Evolutionary conservation across 2,113 vertebrate genomes (phyloP).

Genomic region (Tinamus guttatus): DNA sequence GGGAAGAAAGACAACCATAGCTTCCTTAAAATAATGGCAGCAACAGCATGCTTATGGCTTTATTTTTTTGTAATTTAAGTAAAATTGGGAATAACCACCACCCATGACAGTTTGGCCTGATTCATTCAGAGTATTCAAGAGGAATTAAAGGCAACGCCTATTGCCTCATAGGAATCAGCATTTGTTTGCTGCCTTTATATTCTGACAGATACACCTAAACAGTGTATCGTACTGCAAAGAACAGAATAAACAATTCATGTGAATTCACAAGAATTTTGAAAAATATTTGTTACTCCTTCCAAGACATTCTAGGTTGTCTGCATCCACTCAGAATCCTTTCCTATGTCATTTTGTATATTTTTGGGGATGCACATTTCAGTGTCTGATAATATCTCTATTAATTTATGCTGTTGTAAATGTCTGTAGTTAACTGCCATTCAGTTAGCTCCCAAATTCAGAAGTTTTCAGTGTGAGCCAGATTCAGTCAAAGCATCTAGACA

Average conservation of each 20-base stretch:
- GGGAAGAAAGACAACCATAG: not conserved
- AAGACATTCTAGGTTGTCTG: not conserved
- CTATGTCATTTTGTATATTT: not conserved
- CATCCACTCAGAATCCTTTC: not conserved
- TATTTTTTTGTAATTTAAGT: not conserved
- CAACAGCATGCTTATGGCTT: not conserved
- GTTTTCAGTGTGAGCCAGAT: not conserved
- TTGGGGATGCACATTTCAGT: not conserved
- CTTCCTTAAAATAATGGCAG: not conserved
- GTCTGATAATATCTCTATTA: not conserved
- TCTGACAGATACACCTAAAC: conserved; percentile 29
- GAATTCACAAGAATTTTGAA: not conserved
- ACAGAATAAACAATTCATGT: not conserved
- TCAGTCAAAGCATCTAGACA: not conserved
- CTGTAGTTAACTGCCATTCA: not conserved
- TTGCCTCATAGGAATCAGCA: not conserved
- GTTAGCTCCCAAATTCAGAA: not conserved
- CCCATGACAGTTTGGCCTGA: not conserved
- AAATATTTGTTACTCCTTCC: not conserved
- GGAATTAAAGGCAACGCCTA: not conserved
- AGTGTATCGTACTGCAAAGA: not conserved
- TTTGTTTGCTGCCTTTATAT: not conserved
- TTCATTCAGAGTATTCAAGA: not conserved
- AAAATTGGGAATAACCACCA: not conserved
- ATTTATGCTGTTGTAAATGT: not conserved